These are phyloP conservation scores for Paracanthobrama guichenoti DNA, from an alignment of 2,113 vertebrate species.

Conservation along the genomic window DNA sequence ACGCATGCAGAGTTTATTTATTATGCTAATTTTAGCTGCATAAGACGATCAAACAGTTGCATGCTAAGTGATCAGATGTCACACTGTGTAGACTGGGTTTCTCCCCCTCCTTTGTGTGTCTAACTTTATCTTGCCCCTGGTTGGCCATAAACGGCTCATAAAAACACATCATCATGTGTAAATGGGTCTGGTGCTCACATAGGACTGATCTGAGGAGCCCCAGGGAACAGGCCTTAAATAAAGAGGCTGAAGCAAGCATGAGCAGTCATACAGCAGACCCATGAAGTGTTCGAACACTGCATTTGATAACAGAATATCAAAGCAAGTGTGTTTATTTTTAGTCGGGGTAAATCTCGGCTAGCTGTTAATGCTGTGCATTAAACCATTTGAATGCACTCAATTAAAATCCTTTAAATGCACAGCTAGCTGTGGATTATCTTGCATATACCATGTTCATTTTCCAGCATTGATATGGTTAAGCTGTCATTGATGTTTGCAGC, in stretches of 20 bases:
- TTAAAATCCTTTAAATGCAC: too few species aligned
- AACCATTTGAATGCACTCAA: too few species aligned
- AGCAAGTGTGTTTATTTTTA: not conserved
- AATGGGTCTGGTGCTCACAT: slow-evolving; percentile 47
- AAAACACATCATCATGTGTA: slow-evolving; percentile 56
- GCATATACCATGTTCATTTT: too few species aligned
- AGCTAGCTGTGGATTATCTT: too few species aligned
- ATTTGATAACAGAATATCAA: not conserved
- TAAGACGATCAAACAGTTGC: not conserved
- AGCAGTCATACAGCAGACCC: not conserved
- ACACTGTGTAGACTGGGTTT: not conserved
- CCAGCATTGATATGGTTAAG: too few species aligned
- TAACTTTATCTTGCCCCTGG: slow-evolving; percentile 24
- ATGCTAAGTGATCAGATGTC: not conserved
- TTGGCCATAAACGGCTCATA: slow-evolving; percentile 63
- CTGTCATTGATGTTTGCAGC: too few species aligned
- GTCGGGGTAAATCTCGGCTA: too few species aligned
- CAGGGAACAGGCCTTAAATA: not conserved
- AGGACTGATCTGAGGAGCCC: not conserved
- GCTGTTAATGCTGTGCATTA: too few species aligned
- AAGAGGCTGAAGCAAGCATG: not conserved
- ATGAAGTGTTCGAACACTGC: not conserved
- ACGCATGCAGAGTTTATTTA: not conserved
- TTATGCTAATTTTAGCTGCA: not conserved
- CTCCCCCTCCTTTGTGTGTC: not conserved